These are phyloP conservation scores for Ptychoptera contaminata DNA, from an alignment of 2,888 invertebrate genomes.

Conservation along the genomic window DNA sequence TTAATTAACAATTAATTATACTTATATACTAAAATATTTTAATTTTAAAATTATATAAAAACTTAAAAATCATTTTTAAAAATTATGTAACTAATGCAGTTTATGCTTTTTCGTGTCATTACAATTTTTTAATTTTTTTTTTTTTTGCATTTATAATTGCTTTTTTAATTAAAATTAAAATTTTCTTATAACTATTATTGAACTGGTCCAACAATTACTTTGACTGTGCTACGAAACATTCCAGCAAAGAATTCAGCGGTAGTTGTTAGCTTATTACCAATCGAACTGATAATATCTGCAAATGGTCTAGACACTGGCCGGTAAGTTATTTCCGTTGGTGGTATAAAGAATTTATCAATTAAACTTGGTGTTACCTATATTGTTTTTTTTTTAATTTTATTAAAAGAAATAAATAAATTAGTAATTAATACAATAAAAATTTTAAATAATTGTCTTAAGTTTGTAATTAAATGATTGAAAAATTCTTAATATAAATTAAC, in stretches of 20 bases:
- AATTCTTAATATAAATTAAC: no score
- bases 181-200: background rate
- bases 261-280: background rate
- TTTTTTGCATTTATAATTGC: background rate
- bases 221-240: slow-evolving; percentile 1
- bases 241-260: slow-evolving; percentile 2
- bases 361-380: background rate
- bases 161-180: background rate
- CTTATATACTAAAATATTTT: background rate
- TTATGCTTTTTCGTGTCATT: no score
- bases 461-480: no score
- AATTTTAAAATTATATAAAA: background rate
- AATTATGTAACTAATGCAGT: no score
- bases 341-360: slow-evolving; percentile 2
- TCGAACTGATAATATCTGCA: background rate
- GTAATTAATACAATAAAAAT: no score
- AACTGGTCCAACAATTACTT: background rate
- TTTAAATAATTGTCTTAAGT: no score
- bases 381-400: no score
- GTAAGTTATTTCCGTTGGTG: background rate
- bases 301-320: background rate
- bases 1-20: background rate
- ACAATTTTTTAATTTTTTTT: background rate
- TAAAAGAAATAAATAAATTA: no score
- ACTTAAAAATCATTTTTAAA: background rate